Conservation (phyloP, 2,888 invertebrate species). For the Halictus ligatus region DNA sequence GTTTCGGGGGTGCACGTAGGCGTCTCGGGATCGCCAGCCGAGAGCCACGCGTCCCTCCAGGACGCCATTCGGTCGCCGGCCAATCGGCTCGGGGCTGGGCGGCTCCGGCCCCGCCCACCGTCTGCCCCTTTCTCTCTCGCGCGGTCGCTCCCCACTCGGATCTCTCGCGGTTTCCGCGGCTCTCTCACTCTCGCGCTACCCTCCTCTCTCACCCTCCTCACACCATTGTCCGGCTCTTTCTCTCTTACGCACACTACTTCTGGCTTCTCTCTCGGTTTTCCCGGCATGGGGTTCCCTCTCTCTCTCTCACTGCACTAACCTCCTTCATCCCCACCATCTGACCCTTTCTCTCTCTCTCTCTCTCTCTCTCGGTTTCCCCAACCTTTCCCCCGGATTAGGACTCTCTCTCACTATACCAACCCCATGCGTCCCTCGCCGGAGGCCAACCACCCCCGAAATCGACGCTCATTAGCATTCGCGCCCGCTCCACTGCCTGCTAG, state of each 20-base stretch:
- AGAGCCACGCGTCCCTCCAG: constrained; percentile 67
- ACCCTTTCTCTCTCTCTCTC: too few relatives aligned
- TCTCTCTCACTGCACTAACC: background rate
- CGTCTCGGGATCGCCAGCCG: background rate
- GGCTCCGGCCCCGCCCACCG: constrained; percentile 50
- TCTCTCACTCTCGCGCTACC: background rate
- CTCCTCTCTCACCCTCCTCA: background rate
- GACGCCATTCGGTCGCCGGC: constrained; percentile 72
- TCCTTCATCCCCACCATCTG: too few relatives aligned
- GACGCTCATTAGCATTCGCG: constrained; percentile 80
- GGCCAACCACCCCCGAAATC: constrained; percentile 53
- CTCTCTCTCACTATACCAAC: background rate
- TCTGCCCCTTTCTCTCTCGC: constrained; percentile 16
- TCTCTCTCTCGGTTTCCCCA: background rate
- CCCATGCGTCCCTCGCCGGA: background rate
- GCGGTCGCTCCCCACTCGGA: constrained; percentile 16
- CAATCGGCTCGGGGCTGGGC: constrained; percentile 62
- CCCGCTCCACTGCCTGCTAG: constrained; percentile 70
- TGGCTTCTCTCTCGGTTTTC: background rate
- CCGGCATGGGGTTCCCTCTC: background rate
- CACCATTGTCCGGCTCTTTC: background rate
- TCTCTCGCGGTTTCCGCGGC: background rate
- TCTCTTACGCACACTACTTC: background rate
- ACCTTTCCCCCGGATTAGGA: background rate
- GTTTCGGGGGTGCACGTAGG: background rate